These are phyloP conservation scores for Onychostruthus taczanowskii DNA, from an alignment of 2,113 vertebrate species.

Conservation along the genomic window DNA sequence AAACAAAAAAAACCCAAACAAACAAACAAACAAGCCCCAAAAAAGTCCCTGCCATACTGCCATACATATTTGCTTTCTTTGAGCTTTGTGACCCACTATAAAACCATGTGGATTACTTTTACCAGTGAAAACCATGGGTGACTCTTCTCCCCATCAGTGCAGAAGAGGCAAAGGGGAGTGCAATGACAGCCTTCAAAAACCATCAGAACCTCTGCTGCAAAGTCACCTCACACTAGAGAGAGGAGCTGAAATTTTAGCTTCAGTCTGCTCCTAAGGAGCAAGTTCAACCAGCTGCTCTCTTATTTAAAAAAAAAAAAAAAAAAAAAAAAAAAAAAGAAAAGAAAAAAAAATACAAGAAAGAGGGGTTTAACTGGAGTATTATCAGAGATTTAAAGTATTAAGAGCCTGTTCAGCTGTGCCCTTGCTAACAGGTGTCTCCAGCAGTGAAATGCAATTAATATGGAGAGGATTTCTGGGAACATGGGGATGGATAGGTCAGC, in stretches of 20 bases:
- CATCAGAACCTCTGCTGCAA: background rate
- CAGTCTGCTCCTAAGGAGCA: background rate
- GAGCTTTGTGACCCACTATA: background rate
- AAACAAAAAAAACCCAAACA: no score
- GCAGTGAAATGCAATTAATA: slow-evolving; percentile 31
- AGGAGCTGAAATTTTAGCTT: background rate
- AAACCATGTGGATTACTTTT: background rate
- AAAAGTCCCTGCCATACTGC: background rate
- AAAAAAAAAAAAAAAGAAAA: background rate
- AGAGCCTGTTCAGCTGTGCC: slow-evolving; percentile 1
- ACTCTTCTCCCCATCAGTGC: background rate
- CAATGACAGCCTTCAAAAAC: background rate
- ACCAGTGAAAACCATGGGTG: background rate
- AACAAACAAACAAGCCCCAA: background rate
- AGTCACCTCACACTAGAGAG: background rate
- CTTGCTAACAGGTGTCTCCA: slow-evolving; percentile 58
- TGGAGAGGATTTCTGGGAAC: slow-evolving; percentile 44
- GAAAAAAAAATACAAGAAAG: background rate
- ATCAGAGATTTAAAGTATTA: slow-evolving; percentile 34
- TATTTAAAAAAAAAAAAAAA: background rate
- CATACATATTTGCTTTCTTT: background rate
- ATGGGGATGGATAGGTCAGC: slow-evolving; percentile 11
- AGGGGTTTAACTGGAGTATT: slow-evolving; percentile 19
- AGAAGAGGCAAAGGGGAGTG: background rate
- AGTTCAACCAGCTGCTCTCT: background rate